Percentiles rank a stretch among this genome's conserved stretches.
These are phyloP conservation scores for Sporophila hypoxantha DNA, from an alignment of 2,113 vertebrate species.

Conservation along the genomic window DNA sequence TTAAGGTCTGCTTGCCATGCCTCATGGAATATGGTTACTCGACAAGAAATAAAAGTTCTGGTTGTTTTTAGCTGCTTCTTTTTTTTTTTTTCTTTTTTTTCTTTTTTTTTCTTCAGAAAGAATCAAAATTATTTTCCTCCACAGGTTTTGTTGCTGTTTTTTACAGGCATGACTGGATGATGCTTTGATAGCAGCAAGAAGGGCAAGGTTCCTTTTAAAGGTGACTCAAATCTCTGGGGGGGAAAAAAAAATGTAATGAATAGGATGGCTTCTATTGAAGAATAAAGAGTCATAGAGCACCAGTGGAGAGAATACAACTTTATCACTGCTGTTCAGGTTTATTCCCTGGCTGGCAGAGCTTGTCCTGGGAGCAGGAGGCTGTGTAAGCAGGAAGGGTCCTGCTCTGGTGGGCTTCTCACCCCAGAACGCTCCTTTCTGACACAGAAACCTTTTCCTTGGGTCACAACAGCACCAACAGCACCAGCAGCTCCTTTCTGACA, in stretches of 20 bases:
- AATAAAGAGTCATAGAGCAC: neutral
- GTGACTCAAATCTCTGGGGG: neutral
- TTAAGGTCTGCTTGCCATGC: constrained; percentile 56
- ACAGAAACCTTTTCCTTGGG: neutral
- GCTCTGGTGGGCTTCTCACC: neutral
- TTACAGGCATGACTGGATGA: neutral
- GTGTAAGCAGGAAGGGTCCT: neutral
- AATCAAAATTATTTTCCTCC: neutral
- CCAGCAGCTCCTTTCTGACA: neutral
- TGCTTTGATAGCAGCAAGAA: neutral
- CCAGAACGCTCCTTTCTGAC: neutral
- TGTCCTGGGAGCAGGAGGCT: neutral
- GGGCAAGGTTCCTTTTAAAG: neutral
- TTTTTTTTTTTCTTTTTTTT: neutral
- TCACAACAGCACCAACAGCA: neutral
- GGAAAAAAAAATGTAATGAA: neutral
- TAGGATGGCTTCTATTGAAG: neutral
- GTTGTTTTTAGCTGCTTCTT: neutral
- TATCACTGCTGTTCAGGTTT: constrained; percentile 19
- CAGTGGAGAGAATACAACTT: neutral
- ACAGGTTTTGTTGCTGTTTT: neutral
- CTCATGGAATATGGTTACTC: constrained; percentile 50
- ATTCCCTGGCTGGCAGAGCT: neutral
- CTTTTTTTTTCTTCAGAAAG: neutral
- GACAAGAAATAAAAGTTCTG: constrained; percentile 47